Evolutionary conservation across 1,140 invertebrate genomes (phyloP).

Genomic region (Ips nitidus): DNA sequence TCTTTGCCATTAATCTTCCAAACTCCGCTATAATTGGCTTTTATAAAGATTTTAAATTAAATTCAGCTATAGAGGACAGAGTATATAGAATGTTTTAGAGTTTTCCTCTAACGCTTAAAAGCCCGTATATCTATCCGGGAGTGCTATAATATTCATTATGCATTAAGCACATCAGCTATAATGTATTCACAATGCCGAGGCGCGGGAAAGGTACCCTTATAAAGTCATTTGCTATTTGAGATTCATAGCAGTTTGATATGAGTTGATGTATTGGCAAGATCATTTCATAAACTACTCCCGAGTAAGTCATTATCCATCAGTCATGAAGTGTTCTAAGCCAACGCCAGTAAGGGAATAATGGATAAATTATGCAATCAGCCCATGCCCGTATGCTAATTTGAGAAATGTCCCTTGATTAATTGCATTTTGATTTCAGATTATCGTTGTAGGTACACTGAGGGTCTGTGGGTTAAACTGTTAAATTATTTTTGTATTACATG

Average conservation of each 20-base stretch:
- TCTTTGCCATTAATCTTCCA: neutral
- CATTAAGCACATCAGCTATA: conserved; percentile 17
- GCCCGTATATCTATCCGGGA: too few relatives aligned
- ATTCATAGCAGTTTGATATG: conserved; percentile 38
- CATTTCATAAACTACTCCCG: conserved; percentile 40
- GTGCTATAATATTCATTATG: conserved; percentile 7
- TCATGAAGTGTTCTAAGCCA: conserved; percentile 40
- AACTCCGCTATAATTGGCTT: too few relatives aligned
- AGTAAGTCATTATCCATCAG: conserved; percentile 48
- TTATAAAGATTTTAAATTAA: too few relatives aligned
- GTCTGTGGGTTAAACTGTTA: conserved; percentile 5
- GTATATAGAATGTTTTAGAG: too few relatives aligned
- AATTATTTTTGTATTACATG: too few relatives aligned
- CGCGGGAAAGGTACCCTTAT: conserved; percentile 33
- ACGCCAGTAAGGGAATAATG: conserved; percentile 45
- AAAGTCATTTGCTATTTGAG: conserved; percentile 37
- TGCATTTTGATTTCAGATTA: conserved; percentile 50
- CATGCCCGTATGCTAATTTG: conserved; percentile 47
- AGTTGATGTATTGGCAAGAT: conserved; percentile 42
- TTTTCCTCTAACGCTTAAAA: too few relatives aligned
- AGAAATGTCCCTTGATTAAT: conserved; percentile 48
- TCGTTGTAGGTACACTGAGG: conserved; percentile 27
- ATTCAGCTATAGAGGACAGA: too few relatives aligned
- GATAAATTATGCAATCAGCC: conserved; percentile 47
- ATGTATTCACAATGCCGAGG: conserved; percentile 28